These are phyloP conservation scores for Caenorhabditis doughertyi DNA, from an alignment of 2,888 invertebrate species.

Conservation along the genomic window DNA sequence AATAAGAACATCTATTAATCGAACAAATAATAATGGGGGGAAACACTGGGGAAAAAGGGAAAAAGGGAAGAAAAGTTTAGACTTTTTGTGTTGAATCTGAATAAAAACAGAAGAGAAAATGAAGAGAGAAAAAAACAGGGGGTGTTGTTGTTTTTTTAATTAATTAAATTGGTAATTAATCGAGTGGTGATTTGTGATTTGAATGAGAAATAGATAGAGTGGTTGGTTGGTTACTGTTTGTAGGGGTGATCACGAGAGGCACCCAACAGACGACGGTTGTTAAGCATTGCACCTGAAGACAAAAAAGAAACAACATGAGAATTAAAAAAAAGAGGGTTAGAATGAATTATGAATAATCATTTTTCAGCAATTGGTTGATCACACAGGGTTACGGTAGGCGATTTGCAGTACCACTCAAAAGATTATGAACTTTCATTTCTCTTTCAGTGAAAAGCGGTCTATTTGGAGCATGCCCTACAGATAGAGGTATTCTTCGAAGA, in stretches of 20 bases:
- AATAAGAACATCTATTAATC: background rate
- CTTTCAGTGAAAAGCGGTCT: too few species aligned
- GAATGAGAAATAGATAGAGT: slow-evolving; percentile 23
- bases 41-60: slow-evolving; percentile 14
- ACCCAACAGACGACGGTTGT: slow-evolving; percentile 81
- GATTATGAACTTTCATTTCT: too few species aligned
- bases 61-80: background rate
- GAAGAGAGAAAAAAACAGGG: background rate
- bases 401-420: too few species aligned
- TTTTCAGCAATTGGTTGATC: background rate
- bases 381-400: background rate
- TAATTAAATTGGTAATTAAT: too few species aligned
- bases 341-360: background rate
- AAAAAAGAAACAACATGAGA: slow-evolving; percentile 27
- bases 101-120: slow-evolving; percentile 3
- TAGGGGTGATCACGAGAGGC: slow-evolving; percentile 82
- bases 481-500: too few species aligned
- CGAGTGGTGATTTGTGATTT: slow-evolving; percentile 26
- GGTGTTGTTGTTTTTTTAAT: slow-evolving; percentile 1
- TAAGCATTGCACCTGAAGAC: slow-evolving; percentile 80
- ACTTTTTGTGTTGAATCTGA: too few species aligned
- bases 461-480: too few species aligned
- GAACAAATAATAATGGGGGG: slow-evolving; percentile 3
- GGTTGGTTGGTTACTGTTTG: slow-evolving; percentile 71
- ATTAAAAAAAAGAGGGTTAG: slow-evolving; percentile 10